Percentiles rank a stretch among this genome's conserved stretches.
These are phyloP conservation scores for Galemys pyrenaicus DNA, from an alignment of 2,113 vertebrate species.

Conservation along the genomic window DNA sequence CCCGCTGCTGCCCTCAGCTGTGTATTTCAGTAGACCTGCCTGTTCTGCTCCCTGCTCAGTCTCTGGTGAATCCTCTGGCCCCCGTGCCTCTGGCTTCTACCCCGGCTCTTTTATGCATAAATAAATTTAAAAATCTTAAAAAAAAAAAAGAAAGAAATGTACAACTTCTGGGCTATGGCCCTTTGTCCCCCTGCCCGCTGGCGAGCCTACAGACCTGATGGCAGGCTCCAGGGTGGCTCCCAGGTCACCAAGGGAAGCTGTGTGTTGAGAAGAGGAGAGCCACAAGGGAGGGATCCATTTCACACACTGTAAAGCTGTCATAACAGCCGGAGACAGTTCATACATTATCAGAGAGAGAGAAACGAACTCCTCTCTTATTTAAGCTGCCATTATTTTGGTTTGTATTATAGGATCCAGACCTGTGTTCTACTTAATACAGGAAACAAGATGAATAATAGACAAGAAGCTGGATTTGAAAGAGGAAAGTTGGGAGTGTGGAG, in stretches of 20 bases:
- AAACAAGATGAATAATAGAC: neutral
- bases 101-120: no score
- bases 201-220: neutral
- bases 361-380: neutral
- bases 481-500: neutral
- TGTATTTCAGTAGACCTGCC: no score
- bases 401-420: neutral
- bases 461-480: neutral
- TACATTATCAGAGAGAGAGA: neutral
- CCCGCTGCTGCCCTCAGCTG: no score
- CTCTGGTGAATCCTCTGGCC: no score
- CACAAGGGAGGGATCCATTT: neutral
- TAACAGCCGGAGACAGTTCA: neutral
- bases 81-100: no score
- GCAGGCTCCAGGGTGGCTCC: neutral
- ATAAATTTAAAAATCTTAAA: no score
- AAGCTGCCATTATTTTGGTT: neutral
- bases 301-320: neutral
- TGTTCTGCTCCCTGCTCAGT: no score
- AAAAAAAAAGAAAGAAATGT: no score
- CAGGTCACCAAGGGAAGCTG: neutral
- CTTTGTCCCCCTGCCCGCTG: no score
- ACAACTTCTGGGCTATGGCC: neutral
- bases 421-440: neutral
- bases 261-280: neutral